These are phyloP conservation scores for Mustela nigripes DNA, from an alignment of 2,113 vertebrate species.

Conservation along the genomic window DNA sequence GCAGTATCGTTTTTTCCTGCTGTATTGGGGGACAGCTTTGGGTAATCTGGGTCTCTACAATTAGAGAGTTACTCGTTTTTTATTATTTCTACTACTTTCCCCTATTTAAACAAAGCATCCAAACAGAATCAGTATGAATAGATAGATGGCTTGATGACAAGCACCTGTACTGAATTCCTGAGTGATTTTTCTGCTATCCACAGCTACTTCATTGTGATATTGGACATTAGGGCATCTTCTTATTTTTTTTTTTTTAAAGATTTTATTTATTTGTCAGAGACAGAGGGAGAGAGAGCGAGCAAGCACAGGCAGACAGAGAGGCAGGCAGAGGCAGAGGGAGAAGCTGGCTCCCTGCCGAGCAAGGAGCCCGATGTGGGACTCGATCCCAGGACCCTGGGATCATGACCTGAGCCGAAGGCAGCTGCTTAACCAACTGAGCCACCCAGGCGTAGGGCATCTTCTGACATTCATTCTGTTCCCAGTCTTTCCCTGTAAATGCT, in stretches of 20 bases:
- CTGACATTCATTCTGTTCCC: not conserved
- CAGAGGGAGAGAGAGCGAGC: too few species aligned
- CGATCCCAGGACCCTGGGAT: too few species aligned
- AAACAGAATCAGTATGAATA: not conserved
- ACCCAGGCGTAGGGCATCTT: not conserved
- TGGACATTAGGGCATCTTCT: not conserved
- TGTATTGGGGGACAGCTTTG: not conserved
- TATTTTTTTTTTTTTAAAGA: too few species aligned
- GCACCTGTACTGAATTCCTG: not conserved
- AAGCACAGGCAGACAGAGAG: too few species aligned
- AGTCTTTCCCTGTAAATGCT: not conserved
- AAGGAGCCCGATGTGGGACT: too few species aligned
- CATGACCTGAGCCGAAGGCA: too few species aligned
- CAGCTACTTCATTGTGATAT: not conserved
- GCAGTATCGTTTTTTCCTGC: not conserved
- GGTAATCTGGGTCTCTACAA: not conserved
- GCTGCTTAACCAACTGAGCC: too few species aligned
- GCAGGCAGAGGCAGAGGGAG: too few species aligned
- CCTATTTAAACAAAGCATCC: not conserved
- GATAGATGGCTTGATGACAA: constrained; percentile 1
- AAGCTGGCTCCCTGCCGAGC: too few species aligned
- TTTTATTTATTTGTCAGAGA: too few species aligned
- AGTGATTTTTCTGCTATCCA: not conserved
- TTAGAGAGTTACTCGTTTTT: not conserved
- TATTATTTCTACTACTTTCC: constrained; percentile 1